These are phyloP conservation scores for Takifugu rubripes DNA, from an alignment of 2,797 vertebrate genomes.

Conservation along the genomic window DNA sequence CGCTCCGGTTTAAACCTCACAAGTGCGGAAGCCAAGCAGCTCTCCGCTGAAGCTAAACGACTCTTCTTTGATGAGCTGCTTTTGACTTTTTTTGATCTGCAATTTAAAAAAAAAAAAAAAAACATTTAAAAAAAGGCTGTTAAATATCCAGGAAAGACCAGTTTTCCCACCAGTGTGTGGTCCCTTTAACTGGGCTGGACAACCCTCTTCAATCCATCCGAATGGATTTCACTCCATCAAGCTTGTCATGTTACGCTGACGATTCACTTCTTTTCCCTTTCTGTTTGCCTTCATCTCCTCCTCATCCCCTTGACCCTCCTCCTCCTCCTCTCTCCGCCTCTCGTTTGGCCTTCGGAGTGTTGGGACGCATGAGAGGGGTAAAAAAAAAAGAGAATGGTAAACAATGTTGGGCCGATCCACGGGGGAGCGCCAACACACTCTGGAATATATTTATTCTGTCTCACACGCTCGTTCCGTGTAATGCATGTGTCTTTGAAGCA, in stretches of 20 bases:
- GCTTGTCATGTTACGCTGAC: constrained; percentile 15
- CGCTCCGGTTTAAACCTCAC: too few relatives aligned
- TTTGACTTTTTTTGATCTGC: too few relatives aligned
- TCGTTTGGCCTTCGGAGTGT: constrained; percentile 42
- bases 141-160: too few relatives aligned
- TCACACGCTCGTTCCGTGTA: constrained; percentile 6
- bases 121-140: too few relatives aligned
- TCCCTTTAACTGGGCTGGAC: neutral
- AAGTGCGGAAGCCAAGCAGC: too few relatives aligned
- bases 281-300: constrained; percentile 9
- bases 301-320: neutral
- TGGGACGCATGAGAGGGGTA: constrained; percentile 36
- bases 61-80: too few relatives aligned
- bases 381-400: constrained; percentile 57
- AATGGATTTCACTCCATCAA: neutral
- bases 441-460: constrained; percentile 13
- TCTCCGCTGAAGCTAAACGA: too few relatives aligned
- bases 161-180: too few relatives aligned
- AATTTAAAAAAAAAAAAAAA: too few relatives aligned
- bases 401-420: constrained; percentile 53
- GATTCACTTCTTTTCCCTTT: constrained; percentile 17
- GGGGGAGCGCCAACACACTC: constrained; percentile 33
- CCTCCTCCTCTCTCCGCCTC: neutral
- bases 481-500: constrained; percentile 51
- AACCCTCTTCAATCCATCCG: neutral